Evolutionary conservation across 2,113 vertebrate genomes (phyloP).

Genomic region (Channa argus): DNA sequence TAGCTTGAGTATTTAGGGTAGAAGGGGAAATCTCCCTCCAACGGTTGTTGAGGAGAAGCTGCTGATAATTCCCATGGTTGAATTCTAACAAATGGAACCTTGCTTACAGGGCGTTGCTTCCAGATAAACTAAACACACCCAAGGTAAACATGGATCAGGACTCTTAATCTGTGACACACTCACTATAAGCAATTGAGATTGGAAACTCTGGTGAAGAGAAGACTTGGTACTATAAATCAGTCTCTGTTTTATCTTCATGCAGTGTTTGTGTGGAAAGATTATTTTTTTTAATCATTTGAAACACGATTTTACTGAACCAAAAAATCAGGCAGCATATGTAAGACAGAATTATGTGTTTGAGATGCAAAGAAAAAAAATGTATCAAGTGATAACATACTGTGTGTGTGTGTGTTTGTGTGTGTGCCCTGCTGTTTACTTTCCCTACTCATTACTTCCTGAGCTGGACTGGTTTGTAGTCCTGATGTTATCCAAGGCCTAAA

Average conservation of each 20-base stretch:
- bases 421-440: constrained; percentile 35
- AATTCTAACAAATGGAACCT: constrained; percentile 40
- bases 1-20: constrained; percentile 18
- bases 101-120: constrained; percentile 31
- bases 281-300: background rate
- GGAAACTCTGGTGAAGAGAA: constrained; percentile 4
- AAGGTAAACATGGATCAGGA: constrained; percentile 52
- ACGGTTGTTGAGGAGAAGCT: constrained; percentile 13
- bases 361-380: background rate
- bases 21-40: constrained; percentile 10
- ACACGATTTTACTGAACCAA: background rate
- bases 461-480: constrained; percentile 28
- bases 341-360: constrained; percentile 10
- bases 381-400: background rate
- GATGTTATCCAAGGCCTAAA: constrained; percentile 54
- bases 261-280: too few species aligned
- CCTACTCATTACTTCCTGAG: constrained; percentile 12
- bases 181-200: constrained; percentile 27
- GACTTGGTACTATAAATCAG: background rate
- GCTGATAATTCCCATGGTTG: constrained; percentile 15
- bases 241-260: background rate
- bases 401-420: background rate
- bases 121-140: constrained; percentile 52
- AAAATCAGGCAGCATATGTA: background rate
- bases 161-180: constrained; percentile 29